Conservation (phyloP, 1,140 invertebrate genomes). For the Diuraphis noxia region DNA sequence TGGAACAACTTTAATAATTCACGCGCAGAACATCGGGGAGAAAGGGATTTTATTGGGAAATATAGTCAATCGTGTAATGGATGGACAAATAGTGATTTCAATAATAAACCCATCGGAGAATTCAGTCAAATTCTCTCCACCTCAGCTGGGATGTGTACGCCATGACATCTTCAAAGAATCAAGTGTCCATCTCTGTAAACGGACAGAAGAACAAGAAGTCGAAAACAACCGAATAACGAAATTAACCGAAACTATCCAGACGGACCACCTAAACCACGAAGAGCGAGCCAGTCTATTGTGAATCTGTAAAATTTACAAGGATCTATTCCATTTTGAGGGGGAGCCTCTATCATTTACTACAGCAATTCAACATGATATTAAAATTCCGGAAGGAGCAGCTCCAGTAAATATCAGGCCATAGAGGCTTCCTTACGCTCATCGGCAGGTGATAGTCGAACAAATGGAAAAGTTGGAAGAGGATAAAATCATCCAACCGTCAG, state of each 20-base stretch:
- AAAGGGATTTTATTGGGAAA: background rate
- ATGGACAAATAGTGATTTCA: background rate
- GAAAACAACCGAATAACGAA: background rate
- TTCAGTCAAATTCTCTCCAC: background rate
- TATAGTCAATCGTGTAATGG: background rate
- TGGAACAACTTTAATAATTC: too few relatives aligned
- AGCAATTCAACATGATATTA: background rate
- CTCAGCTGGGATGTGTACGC: background rate
- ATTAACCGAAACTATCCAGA: background rate
- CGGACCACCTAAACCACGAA: background rate
- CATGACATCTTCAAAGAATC: background rate
- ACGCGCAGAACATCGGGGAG: background rate
- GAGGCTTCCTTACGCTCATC: background rate
- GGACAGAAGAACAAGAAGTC: background rate
- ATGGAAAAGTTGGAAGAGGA: background rate
- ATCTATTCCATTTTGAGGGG: too few relatives aligned
- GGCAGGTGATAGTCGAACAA: background rate
- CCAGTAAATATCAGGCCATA: background rate
- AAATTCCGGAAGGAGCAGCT: background rate
- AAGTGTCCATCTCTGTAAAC: background rate
- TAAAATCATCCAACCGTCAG: background rate
- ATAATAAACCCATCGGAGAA: background rate
- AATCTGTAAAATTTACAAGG: too few relatives aligned
- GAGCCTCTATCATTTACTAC: background rate
- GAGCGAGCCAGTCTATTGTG: background rate